phyloP scores from a whole-genome alignment of 2,797 vertebrate species.

The Sebastes elongatus region DNA sequence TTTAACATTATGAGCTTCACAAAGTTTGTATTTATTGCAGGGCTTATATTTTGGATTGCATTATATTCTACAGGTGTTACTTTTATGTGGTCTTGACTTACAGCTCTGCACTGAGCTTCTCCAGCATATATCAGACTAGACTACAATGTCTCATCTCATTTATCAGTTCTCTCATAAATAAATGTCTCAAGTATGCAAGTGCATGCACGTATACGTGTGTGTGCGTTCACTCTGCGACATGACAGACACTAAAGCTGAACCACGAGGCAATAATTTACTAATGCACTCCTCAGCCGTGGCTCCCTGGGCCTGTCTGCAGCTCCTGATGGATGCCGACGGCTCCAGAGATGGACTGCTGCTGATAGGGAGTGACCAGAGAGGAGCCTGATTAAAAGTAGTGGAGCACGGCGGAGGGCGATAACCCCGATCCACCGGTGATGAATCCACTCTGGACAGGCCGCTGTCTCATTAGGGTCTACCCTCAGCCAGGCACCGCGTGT shows the following conservation, averaged over 20 bases:
- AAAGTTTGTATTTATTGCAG: conserved; percentile 10
- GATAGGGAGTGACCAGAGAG: conserved; percentile 90
- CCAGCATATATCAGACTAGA: conserved; percentile 17
- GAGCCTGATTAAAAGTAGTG: conserved; percentile 91
- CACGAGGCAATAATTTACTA: conserved; percentile 85
- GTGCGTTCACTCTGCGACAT: conserved; percentile 19
- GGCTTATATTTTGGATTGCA: background rate
- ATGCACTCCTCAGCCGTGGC: conserved; percentile 84
- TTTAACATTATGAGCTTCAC: background rate
- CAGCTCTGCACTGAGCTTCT: conserved; percentile 3
- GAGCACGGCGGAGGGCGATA: conserved; percentile 88
- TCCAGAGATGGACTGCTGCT: conserved; percentile 85
- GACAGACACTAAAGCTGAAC: conserved; percentile 69
- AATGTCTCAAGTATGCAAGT: conserved; percentile 30
- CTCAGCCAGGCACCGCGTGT: conserved; percentile 72
- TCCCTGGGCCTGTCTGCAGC: conserved; percentile 84
- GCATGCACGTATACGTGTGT: conserved; percentile 6
- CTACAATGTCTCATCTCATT: conserved; percentile 37
- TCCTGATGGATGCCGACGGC: conserved; percentile 88
- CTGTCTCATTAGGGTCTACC: conserved; percentile 81
- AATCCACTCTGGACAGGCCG: conserved; percentile 77
- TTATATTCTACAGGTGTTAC: conserved; percentile 31
- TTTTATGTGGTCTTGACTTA: conserved; percentile 26
- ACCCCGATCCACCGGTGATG: conserved; percentile 87
- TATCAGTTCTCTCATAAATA: conserved; percentile 48